Percentiles rank a stretch among this genome's conserved stretches.
Conservation (phyloP, 2,888 invertebrate genomes). For the Drosophila leonis region DNA sequence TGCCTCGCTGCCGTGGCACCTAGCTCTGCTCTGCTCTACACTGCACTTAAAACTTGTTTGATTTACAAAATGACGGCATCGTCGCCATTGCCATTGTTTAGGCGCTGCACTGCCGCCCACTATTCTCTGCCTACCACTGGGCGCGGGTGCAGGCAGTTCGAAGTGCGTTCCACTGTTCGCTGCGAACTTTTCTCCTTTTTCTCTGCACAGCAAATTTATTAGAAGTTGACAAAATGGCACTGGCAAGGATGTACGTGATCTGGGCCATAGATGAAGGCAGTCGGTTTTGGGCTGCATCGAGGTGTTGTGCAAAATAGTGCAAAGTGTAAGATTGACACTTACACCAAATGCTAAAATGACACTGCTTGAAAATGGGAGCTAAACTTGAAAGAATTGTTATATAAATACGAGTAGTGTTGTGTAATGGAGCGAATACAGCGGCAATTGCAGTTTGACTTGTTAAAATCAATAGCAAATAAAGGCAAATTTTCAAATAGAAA, state of each 20-base stretch:
- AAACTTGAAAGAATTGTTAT: not conserved
- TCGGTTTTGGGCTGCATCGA: not conserved
- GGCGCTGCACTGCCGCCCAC: slow-evolving; percentile 9
- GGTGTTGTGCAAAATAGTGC: slow-evolving; percentile 10
- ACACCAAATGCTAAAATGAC: slow-evolving; percentile 6
- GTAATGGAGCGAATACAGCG: not conserved
- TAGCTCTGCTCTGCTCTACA: slow-evolving; percentile 28
- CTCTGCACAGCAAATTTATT: slow-evolving; percentile 53
- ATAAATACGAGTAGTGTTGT: not conserved
- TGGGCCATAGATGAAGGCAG: slow-evolving; percentile 36
- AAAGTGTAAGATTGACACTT: slow-evolving; percentile 33
- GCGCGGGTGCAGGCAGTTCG: slow-evolving; percentile 24
- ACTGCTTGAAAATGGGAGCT: slow-evolving; percentile 1
- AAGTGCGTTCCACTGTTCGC: slow-evolving; percentile 52
- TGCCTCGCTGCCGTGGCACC: slow-evolving; percentile 34
- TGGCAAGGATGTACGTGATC: slow-evolving; percentile 50
- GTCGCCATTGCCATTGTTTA: slow-evolving; percentile 56
- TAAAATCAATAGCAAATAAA: no score
- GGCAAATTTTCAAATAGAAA: not conserved
- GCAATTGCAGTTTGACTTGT: no score
- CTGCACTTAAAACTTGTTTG: slow-evolving; percentile 68
- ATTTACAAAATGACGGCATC: slow-evolving; percentile 68
- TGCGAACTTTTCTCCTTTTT: slow-evolving; percentile 24
- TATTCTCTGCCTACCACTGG: not conserved
- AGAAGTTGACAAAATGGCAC: slow-evolving; percentile 65